phyloP scores from a whole-genome alignment of 2,113 vertebrate species.

The Lonchura striata region DNA sequence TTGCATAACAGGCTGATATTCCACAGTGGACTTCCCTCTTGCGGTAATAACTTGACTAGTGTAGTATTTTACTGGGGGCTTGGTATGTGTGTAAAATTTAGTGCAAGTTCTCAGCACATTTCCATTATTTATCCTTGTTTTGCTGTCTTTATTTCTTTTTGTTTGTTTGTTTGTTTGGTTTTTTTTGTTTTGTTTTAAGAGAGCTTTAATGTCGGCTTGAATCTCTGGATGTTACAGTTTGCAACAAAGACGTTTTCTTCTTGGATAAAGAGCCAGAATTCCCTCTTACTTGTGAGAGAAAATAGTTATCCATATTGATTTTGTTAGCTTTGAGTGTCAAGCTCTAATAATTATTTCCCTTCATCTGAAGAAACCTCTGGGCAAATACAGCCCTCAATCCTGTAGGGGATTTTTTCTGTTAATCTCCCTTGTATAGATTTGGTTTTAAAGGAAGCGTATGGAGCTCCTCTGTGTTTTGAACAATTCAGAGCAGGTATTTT shows the following conservation, averaged over 20 bases:
- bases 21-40: neutral
- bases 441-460: constrained; percentile 21
- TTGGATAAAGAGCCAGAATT: neutral
- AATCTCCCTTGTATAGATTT: constrained; percentile 29
- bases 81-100: neutral
- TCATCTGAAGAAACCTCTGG: constrained; percentile 45
- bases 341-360: constrained; percentile 53
- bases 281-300: neutral
- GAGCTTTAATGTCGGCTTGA: neutral
- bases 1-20: neutral
- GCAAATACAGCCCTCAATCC: constrained; percentile 17
- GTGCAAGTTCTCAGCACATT: neutral
- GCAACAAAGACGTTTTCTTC: neutral
- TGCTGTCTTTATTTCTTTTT: neutral
- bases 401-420: constrained; percentile 9
- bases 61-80: neutral
- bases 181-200: neutral
- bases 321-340: constrained; percentile 8
- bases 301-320: constrained; percentile 50
- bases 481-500: constrained; percentile 34
- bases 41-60: neutral
- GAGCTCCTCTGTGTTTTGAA: neutral
- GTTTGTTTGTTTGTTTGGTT: too few relatives aligned
- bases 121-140: neutral
- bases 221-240: neutral